A percentile compares a stretch with the other conserved stretches of the same genome.
These are phyloP conservation scores for Falco punctatus DNA, from an alignment of 2,113 vertebrate species.

Conservation along the genomic window DNA sequence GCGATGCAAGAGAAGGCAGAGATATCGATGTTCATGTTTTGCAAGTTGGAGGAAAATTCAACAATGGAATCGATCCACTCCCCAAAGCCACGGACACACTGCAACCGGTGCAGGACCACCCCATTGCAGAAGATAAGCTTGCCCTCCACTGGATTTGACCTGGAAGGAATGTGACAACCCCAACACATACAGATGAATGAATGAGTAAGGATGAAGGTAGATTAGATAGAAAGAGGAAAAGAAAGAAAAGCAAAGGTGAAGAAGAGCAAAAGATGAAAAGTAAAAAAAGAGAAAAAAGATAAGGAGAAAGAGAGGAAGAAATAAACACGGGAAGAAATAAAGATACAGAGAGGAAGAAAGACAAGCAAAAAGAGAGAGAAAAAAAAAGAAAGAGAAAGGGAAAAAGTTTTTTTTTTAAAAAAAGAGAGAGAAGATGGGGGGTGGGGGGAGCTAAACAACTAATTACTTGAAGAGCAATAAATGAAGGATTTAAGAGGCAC, in stretches of 20 bases:
- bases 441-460: slow-evolving; percentile 74
- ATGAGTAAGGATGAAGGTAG: neutral
- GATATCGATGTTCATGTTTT: slow-evolving; percentile 98
- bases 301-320: neutral
- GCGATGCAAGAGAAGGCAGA: slow-evolving; percentile 99
- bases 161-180: slow-evolving; percentile 78
- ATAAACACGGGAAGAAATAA: neutral
- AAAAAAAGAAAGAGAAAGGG: neutral
- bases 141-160: slow-evolving; percentile 98
- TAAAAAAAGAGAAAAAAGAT: neutral
- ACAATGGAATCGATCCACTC: slow-evolving; percentile 99
- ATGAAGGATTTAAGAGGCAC: slow-evolving; percentile 84
- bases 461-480: slow-evolving; percentile 86
- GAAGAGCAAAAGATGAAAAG: neutral
- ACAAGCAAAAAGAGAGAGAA: no score
- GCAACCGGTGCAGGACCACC: slow-evolving; percentile 95
- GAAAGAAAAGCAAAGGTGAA: neutral
- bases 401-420: neutral
- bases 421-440: neutral
- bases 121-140: slow-evolving; percentile 99
- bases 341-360: neutral
- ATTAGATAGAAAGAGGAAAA: neutral
- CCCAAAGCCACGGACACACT: slow-evolving; percentile 97
- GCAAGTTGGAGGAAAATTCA: slow-evolving; percentile 97
- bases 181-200: neutral